These are phyloP conservation scores for Macropus fuliginosus DNA, from an alignment of 2,797 vertebrate species.

Conservation along the genomic window DNA sequence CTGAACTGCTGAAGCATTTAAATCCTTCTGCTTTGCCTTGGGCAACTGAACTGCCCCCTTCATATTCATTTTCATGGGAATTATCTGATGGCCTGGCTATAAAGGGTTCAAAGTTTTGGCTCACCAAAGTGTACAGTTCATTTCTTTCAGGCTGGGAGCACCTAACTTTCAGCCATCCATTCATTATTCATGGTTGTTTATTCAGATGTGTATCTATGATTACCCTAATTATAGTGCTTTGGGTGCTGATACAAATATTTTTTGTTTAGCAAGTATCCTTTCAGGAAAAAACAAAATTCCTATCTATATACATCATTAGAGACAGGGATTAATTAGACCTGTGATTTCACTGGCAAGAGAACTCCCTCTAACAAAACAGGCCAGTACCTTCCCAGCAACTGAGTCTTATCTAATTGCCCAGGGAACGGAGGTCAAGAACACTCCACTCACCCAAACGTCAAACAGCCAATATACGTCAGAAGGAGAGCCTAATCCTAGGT, in stretches of 20 bases:
- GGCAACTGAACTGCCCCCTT: constrained; percentile 47
- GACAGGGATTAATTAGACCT: not conserved
- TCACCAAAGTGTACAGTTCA: constrained; percentile 5
- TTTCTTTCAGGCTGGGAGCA: constrained; percentile 27
- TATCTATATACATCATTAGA: not conserved
- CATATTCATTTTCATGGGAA: constrained; percentile 67
- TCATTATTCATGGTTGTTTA: not conserved
- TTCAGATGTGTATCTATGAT: constrained; percentile 37
- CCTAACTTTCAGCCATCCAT: not conserved
- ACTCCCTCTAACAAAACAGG: not conserved
- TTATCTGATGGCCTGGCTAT: constrained; percentile 68
- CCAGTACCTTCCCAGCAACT: not conserved
- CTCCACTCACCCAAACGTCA: not conserved
- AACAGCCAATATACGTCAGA: not conserved
- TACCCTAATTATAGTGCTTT: constrained; percentile 11
- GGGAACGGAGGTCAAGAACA: not conserved
- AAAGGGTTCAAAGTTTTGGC: constrained; percentile 35
- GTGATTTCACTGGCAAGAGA: not conserved
- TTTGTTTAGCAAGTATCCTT: not conserved
- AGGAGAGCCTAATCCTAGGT: not conserved
- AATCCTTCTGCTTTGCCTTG: constrained; percentile 19
- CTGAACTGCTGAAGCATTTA: constrained; percentile 54
- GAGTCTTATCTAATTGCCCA: not conserved
- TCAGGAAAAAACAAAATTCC: not conserved
- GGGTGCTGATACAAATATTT: not conserved